phyloP scores from a whole-genome alignment of 2,113 vertebrate genomes.

The Phalacrocorax brasilianus region DNA sequence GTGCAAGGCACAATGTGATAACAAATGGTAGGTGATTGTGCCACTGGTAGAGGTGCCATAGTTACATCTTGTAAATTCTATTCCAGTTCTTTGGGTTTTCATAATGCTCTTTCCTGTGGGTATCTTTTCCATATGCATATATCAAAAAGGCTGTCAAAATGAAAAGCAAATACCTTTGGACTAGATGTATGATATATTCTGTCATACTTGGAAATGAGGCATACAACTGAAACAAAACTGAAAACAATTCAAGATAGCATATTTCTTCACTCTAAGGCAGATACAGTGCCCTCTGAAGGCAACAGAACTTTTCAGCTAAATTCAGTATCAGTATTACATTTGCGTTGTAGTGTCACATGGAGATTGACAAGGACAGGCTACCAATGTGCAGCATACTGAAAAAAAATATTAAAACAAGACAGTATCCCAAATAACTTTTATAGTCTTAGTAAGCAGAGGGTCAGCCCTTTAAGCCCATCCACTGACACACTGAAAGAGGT shows the following conservation, averaged over 20 bases:
- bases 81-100: neutral
- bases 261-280: neutral
- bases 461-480: neutral
- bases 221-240: neutral
- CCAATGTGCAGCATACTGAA: neutral
- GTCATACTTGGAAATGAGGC: neutral
- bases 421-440: neutral
- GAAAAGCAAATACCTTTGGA: neutral
- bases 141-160: neutral
- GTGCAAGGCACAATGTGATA: neutral
- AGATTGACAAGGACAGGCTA: neutral
- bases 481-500: neutral
- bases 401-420: neutral
- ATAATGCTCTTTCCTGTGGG: neutral
- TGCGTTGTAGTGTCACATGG: neutral
- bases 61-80: neutral
- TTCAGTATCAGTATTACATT: neutral
- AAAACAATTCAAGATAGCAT: neutral
- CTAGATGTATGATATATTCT: neutral
- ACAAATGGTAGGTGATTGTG: neutral
- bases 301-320: neutral
- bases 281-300: neutral
- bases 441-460: neutral
- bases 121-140: neutral
- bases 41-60: neutral